Conservation (phyloP, 2,888 invertebrate genomes). For the Cyclophora punctaria region DNA sequence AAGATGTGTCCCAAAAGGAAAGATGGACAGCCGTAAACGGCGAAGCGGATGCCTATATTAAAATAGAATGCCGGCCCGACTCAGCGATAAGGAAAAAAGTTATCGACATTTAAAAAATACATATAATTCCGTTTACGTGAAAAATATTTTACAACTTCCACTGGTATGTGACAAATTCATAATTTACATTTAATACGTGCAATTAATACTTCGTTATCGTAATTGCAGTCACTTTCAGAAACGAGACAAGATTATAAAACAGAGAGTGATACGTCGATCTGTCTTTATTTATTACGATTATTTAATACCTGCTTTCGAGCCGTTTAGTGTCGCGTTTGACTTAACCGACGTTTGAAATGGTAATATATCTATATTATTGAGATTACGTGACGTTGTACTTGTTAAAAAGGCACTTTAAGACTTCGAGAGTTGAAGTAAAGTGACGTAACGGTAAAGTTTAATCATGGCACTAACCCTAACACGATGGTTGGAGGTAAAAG, state of each 20-base stretch:
- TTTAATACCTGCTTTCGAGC: slow-evolving; percentile 28
- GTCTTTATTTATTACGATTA: slow-evolving; percentile 25
- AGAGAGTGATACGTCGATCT: slow-evolving; percentile 18
- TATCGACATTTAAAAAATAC: slow-evolving; percentile 5
- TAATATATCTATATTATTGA: slow-evolving; percentile 34
- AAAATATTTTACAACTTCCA: slow-evolving; percentile 6
- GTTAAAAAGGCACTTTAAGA: slow-evolving; percentile 18
- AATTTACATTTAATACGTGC: slow-evolving; percentile 13
- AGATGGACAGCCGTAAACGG: slow-evolving; percentile 47
- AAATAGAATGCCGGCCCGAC: slow-evolving; percentile 42
- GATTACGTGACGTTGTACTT: slow-evolving; percentile 23
- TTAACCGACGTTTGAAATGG: slow-evolving; percentile 29
- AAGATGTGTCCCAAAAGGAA: slow-evolving; percentile 60
- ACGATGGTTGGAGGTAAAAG: slow-evolving; percentile 6
- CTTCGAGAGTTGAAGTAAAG: slow-evolving; percentile 22
- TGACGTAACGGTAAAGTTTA: slow-evolving; percentile 1
- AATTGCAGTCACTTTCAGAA: slow-evolving; percentile 16
- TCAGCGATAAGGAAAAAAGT: slow-evolving; percentile 23
- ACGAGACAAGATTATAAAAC: too few species aligned
- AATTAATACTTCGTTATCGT: slow-evolving; percentile 15
- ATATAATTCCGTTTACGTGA: slow-evolving; percentile 5
- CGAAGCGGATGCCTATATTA: slow-evolving; percentile 44
- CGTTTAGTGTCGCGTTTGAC: slow-evolving; percentile 18
- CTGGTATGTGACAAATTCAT: slow-evolving; percentile 18
- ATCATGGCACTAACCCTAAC: slow-evolving; percentile 20